These are phyloP conservation scores for Ornithoptera priamus DNA, from an alignment of 2,888 invertebrate genomes.

Conservation along the genomic window DNA sequence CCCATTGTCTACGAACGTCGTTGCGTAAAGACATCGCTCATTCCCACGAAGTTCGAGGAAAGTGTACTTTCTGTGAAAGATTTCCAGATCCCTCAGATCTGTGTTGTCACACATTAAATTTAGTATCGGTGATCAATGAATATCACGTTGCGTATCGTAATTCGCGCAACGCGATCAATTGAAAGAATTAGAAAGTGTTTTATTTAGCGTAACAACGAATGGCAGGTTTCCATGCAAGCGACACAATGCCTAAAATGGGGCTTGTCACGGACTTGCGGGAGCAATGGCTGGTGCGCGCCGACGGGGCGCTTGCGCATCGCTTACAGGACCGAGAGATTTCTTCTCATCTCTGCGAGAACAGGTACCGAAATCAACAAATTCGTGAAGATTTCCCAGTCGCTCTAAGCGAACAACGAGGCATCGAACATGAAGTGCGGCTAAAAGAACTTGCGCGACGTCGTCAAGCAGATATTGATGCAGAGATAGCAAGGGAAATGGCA, in stretches of 20 bases:
- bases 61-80: conserved; percentile 56
- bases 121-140: conserved; percentile 30
- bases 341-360: conserved; percentile 71
- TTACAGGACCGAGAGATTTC: conserved; percentile 75
- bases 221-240: conserved; percentile 66
- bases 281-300: conserved; percentile 73
- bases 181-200: conserved; percentile 28
- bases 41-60: conserved; percentile 72
- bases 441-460: conserved; percentile 62
- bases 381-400: conserved; percentile 75
- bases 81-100: conserved; percentile 35
- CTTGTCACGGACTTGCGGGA: conserved; percentile 72
- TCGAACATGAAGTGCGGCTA: conserved; percentile 64
- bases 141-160: conserved; percentile 26
- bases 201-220: conserved; percentile 40
- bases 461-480: conserved; percentile 72
- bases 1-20: conserved; percentile 66
- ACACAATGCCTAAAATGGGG: conserved; percentile 74
- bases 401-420: conserved; percentile 64
- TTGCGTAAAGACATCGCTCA: conserved; percentile 56
- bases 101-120: conserved; percentile 32
- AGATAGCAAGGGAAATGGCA: conserved; percentile 72
- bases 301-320: conserved; percentile 72
- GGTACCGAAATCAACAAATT: conserved; percentile 73
- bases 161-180: conserved; percentile 23